Conservation (phyloP, 1,140 invertebrate genomes). For the Drosophila gunungcola region DNA sequence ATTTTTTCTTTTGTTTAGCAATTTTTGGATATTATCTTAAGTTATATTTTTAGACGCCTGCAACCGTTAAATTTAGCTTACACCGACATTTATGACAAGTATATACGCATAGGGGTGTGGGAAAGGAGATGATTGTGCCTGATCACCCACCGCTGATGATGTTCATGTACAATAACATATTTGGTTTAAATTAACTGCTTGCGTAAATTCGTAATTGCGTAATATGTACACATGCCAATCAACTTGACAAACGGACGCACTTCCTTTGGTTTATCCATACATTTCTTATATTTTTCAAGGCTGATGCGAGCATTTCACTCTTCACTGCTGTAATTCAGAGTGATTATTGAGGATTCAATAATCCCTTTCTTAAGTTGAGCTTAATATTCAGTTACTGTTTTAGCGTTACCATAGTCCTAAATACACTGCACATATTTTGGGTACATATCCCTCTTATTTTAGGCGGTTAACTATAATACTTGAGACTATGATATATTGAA, state of each 20-base stretch:
- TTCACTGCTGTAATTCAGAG: conserved; percentile 18
- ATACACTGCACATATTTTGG: conserved; percentile 10
- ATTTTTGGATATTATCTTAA: conserved; percentile 5
- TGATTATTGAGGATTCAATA: conserved; percentile 1
- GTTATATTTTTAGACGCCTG: conserved; percentile 9
- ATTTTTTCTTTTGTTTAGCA: conserved; percentile 13
- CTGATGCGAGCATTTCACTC: conserved; percentile 6
- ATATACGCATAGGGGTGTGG: conserved; percentile 27
- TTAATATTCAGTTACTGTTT: neutral
- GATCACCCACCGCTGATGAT: neutral
- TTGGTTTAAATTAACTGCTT: conserved; percentile 37
- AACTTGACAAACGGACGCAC: conserved; percentile 13
- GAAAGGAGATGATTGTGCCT: neutral
- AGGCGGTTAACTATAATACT: conserved; percentile 44
- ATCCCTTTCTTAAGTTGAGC: conserved; percentile 6
- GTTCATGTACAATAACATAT: too few species aligned
- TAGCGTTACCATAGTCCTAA: neutral
- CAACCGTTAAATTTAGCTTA: conserved; percentile 5
- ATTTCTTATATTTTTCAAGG: conserved; percentile 41
- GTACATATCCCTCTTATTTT: conserved; percentile 11
- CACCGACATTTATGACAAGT: conserved; percentile 20
- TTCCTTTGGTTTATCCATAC: conserved; percentile 29
- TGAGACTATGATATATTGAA: conserved; percentile 7
- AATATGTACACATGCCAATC: conserved; percentile 20
- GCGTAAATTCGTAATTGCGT: conserved; percentile 48